A percentile compares a stretch with the other conserved stretches of the same genome.
Conservation (phyloP, 2,888 invertebrate species). For the Heliothis peltigera region DNA sequence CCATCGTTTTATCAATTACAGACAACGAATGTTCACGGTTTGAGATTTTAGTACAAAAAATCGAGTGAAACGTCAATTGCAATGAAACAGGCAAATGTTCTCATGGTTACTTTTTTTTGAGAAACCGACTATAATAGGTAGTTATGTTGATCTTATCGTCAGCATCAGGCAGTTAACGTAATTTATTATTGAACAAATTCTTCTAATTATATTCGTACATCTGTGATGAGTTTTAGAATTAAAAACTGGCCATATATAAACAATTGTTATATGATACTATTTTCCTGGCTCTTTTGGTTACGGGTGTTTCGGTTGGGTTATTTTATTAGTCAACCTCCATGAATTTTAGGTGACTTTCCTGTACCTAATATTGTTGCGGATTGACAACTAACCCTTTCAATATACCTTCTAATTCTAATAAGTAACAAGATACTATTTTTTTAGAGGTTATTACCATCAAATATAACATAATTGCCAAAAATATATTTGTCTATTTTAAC, state of each 20-base stretch:
- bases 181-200: conserved; percentile 52
- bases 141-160: conserved; percentile 66
- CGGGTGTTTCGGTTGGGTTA: too few relatives aligned
- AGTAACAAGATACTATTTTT: too few relatives aligned
- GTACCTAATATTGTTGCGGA: too few relatives aligned
- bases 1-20: conserved; percentile 49
- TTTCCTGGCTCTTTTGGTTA: too few relatives aligned
- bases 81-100: conserved; percentile 72
- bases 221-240: conserved; percentile 6
- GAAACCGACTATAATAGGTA: conserved; percentile 65
- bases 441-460: too few relatives aligned
- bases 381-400: too few relatives aligned
- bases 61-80: conserved; percentile 73
- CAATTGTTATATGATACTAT: conserved; percentile 14
- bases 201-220: conserved; percentile 31
- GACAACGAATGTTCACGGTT: conserved; percentile 64
- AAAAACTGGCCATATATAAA: conserved; percentile 1
- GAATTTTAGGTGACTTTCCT: too few relatives aligned
- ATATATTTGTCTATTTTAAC: too few relatives aligned
- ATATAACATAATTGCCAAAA: too few relatives aligned
- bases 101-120: conserved; percentile 74
- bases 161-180: conserved; percentile 57
- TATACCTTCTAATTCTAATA: too few relatives aligned
- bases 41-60: conserved; percentile 71
- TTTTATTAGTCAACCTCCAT: too few relatives aligned